Conservation (phyloP, 2,797 vertebrate species). For the Chloroceryle amazona region DNA sequence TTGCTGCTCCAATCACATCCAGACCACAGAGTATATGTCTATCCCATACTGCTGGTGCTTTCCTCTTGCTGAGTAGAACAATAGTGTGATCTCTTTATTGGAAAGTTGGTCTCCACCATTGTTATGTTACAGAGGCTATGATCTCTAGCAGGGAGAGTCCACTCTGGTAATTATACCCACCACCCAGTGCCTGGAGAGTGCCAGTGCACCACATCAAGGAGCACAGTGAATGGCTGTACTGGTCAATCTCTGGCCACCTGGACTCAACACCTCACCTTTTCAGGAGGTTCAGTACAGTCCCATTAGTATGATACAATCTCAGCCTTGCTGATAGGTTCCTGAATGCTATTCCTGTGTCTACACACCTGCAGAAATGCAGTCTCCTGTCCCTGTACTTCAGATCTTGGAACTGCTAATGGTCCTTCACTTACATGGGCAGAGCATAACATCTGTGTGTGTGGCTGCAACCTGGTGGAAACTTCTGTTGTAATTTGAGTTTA, state of each 20-base stretch:
- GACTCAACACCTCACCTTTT: background rate
- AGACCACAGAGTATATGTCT: background rate
- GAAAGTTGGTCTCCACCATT: background rate
- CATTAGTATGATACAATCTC: background rate
- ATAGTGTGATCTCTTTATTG: background rate
- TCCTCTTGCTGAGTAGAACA: background rate
- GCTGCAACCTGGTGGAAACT: background rate
- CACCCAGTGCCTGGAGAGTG: background rate
- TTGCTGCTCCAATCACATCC: background rate
- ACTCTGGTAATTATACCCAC: background rate
- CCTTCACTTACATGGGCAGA: rapidly evolving
- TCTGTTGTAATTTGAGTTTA: background rate
- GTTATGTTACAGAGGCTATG: rapidly evolving
- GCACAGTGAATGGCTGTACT: background rate
- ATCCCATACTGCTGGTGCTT: background rate
- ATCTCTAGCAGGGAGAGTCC: background rate
- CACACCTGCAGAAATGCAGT: background rate
- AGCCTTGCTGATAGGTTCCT: rapidly evolving
- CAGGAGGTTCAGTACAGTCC: background rate
- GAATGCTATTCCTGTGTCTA: background rate
- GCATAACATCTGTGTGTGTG: too few species aligned
- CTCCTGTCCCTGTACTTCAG: background rate
- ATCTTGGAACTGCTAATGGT: background rate
- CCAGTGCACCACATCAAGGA: too few species aligned
- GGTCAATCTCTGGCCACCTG: background rate